Evolutionary conservation across 2,888 invertebrate species (phyloP).

Genomic region (Dorcus hopei): DNA sequence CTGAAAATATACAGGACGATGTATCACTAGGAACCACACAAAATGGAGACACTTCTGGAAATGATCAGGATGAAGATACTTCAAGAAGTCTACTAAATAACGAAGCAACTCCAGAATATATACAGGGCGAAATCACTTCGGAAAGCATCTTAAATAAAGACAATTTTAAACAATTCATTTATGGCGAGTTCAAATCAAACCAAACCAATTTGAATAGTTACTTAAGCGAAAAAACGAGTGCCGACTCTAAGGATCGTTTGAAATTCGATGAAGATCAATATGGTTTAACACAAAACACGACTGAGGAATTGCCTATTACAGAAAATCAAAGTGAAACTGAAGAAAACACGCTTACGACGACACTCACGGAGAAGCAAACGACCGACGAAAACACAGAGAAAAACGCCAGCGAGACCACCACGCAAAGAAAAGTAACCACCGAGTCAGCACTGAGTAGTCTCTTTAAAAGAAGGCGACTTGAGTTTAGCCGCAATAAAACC

Average conservation of each 20-base stretch:
- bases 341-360: neutral
- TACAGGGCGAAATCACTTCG: neutral
- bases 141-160: too few relatives aligned
- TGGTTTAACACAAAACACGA: neutral
- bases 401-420: neutral
- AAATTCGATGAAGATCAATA: too few relatives aligned
- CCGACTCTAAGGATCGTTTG: too few relatives aligned
- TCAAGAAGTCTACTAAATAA: neutral
- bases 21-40: too few relatives aligned
- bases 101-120: neutral
- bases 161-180: too few relatives aligned
- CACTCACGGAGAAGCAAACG: neutral
- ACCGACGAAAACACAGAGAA: neutral
- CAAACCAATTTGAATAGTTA: too few relatives aligned
- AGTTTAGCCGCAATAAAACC: neutral
- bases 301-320: neutral
- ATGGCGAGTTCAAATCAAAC: too few relatives aligned
- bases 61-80: too few relatives aligned
- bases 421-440: neutral
- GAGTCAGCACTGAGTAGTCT: conserved; percentile 13
- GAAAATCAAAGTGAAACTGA: neutral
- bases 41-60: too few relatives aligned
- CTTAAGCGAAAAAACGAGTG: too few relatives aligned
- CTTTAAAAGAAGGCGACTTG: conserved; percentile 9
- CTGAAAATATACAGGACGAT: neutral